phyloP scores from a whole-genome alignment of 2,888 invertebrate species.

The Drosophila gaucha region DNA sequence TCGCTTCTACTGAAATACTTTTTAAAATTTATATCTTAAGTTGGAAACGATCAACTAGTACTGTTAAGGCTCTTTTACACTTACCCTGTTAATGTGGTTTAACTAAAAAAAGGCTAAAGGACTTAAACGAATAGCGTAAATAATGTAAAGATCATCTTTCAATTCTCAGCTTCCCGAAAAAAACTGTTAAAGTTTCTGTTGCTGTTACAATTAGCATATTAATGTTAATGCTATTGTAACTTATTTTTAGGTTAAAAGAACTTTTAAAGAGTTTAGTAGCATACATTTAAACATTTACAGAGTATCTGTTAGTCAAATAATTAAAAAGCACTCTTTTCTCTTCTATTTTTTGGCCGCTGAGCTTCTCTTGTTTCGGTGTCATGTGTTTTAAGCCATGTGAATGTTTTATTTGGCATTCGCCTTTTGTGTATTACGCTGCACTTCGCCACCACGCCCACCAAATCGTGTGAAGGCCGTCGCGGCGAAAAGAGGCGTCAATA shows the following conservation, averaged over 20 bases:
- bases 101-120: too few species aligned
- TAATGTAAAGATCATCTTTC: neutral
- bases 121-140: neutral
- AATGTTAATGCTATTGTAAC: neutral
- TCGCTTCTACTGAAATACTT: neutral
- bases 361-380: conserved; percentile 64
- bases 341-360: conserved; percentile 15
- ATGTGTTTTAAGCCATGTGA: conserved; percentile 74
- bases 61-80: too few species aligned
- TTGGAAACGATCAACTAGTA: too few species aligned
- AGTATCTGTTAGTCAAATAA: conserved; percentile 22
- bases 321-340: conserved; percentile 7
- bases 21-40: too few species aligned
- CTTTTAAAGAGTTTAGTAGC: neutral
- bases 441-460: conserved; percentile 42
- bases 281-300: neutral
- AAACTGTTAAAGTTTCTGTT: neutral
- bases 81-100: too few species aligned
- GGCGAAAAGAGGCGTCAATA: conserved; percentile 63
- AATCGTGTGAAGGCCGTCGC: conserved; percentile 54
- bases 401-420: conserved; percentile 70
- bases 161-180: neutral
- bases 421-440: conserved; percentile 54
- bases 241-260: too few species aligned
- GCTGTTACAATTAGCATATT: neutral